A percentile compares a stretch with the other conserved stretches of the same genome.
Conservation (phyloP, 2,113 vertebrate species). For the Eidolon helvum region DNA sequence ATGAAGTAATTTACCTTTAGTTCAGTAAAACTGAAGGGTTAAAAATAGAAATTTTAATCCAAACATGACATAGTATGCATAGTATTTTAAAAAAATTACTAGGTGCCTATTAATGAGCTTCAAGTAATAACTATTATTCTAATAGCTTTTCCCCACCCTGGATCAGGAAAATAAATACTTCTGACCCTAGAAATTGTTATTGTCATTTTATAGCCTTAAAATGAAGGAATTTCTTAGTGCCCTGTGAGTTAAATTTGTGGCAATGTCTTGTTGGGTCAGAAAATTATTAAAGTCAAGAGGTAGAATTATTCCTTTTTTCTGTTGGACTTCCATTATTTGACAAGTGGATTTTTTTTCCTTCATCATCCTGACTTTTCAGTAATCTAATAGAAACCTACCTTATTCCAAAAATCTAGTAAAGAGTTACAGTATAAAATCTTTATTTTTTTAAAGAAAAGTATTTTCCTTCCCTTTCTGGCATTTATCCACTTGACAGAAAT, state of each 20-base stretch:
- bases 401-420: not conserved
- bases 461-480: not conserved
- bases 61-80: not conserved
- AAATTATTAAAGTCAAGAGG: not conserved
- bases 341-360: not conserved
- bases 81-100: not conserved
- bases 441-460: not conserved
- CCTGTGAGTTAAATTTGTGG: not conserved
- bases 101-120: not conserved
- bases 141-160: fast-evolving
- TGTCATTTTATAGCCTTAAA: not conserved
- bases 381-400: not conserved
- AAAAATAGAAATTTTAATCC: not conserved
- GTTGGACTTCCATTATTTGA: not conserved
- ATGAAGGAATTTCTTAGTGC: not conserved
- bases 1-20: not conserved
- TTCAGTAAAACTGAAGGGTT: not conserved
- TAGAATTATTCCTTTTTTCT: not conserved
- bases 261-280: not conserved
- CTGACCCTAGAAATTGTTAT: not conserved
- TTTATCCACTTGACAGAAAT: not conserved
- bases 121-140: not conserved
- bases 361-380: not conserved
- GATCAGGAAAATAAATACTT: not conserved
- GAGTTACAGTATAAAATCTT: not conserved